Percentiles rank a stretch among this genome's conserved stretches.
phyloP scores from a whole-genome alignment of 2,113 vertebrate genomes.

The Puntigrus tetrazona region DNA sequence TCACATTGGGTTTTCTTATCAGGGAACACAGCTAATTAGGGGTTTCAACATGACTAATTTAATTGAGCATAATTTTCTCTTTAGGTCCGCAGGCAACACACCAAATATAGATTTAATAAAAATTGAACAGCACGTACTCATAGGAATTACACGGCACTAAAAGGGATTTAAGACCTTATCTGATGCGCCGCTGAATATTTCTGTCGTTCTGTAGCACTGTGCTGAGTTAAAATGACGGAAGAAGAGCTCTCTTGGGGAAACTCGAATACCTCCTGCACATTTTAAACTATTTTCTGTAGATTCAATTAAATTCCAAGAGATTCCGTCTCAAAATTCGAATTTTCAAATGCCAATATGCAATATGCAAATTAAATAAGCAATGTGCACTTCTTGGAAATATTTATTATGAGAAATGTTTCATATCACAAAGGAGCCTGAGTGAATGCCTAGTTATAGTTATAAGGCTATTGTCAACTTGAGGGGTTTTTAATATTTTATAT shows the following conservation, averaged over 20 bases:
- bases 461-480: background rate
- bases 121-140: constrained; percentile 32
- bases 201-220: constrained; percentile 7
- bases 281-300: background rate
- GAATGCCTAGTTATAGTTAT: background rate
- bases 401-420: background rate
- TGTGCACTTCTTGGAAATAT: background rate
- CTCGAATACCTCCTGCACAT: background rate
- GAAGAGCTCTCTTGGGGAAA: constrained; percentile 15
- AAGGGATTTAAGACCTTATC: constrained; percentile 52
- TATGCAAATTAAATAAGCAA: constrained; percentile 13
- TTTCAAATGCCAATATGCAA: background rate
- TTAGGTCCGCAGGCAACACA: constrained; percentile 41
- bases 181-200: constrained; percentile 25
- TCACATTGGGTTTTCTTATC: constrained; percentile 44
- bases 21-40: constrained; percentile 49
- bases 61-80: constrained; percentile 48
- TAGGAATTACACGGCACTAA: constrained; percentile 38
- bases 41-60: constrained; percentile 52
- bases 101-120: constrained; percentile 41
- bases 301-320: background rate
- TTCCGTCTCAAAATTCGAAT: background rate
- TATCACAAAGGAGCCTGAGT: background rate
- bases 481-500: background rate
- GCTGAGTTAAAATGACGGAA: constrained; percentile 2